Conservation (phyloP, 2,113 vertebrate species). For the Mionectes macconnelli region DNA sequence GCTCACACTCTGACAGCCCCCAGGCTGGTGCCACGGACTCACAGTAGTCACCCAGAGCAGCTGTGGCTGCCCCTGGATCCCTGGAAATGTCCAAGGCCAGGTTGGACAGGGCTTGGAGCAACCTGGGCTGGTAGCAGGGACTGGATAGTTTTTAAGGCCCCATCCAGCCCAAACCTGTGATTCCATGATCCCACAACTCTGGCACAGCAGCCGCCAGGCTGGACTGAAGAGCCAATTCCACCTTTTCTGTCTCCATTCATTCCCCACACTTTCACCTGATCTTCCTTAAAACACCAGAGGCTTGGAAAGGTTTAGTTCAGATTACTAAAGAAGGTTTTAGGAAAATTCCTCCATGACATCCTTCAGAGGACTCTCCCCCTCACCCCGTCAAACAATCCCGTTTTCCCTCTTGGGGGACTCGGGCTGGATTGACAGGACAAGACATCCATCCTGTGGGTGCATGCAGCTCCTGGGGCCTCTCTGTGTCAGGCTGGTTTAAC, state of each 20-base stretch:
- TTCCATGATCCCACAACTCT: background rate
- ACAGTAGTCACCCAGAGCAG: background rate
- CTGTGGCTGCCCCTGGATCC: background rate
- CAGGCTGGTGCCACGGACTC: background rate
- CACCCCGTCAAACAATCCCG: background rate
- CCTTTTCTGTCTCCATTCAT: background rate
- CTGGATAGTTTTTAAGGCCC: background rate
- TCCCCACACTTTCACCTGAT: background rate
- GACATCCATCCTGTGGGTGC: slow-evolving; percentile 47
- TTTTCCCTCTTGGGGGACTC: slow-evolving; percentile 20
- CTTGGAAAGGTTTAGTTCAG: background rate
- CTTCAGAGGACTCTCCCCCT: background rate
- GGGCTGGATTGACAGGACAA: slow-evolving; percentile 41
- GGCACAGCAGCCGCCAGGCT: background rate
- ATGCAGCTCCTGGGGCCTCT: slow-evolving; percentile 27
- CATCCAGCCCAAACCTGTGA: background rate
- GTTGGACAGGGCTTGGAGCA: accelerated
- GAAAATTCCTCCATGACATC: slow-evolving; percentile 29
- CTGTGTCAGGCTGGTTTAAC: slow-evolving; percentile 53
- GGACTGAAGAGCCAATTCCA: background rate
- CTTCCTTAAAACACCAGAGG: background rate
- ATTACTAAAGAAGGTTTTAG: background rate
- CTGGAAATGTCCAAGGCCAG: background rate
- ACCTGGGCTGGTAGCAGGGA: accelerated
- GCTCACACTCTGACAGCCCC: background rate